Conservation (phyloP, 2,797 vertebrate genomes). For the Ctenopoma kingsleyae region DNA sequence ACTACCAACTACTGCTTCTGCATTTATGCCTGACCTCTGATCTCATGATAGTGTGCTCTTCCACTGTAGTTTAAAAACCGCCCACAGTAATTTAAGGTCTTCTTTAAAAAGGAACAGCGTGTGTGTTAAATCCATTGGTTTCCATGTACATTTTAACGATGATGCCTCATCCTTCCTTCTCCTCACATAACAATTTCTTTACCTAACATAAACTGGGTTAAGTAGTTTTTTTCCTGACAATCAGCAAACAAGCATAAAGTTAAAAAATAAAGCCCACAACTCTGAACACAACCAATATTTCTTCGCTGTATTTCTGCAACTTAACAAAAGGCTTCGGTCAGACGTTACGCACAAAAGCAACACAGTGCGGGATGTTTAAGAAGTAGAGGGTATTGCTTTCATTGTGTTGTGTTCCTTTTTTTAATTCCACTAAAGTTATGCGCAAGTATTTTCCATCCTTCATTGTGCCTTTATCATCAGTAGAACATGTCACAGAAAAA, state of each 20-base stretch:
- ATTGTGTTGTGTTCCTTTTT: constrained; percentile 36
- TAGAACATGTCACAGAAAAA: constrained; percentile 41
- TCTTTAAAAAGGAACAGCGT: constrained; percentile 19
- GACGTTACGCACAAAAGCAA: constrained; percentile 29
- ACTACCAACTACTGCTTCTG: background rate
- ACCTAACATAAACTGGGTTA: constrained; percentile 8
- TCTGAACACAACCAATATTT: constrained; percentile 21
- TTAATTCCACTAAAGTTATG: constrained; percentile 40
- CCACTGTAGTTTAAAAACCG: constrained; percentile 27
- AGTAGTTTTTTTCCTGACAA: constrained; percentile 32
- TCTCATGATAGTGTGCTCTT: constrained; percentile 2
- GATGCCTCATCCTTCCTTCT: background rate
- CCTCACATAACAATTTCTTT: background rate
- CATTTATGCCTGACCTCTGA: background rate
- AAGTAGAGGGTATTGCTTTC: constrained; percentile 53
- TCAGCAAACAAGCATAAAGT: background rate
- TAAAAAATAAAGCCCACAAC: constrained; percentile 25
- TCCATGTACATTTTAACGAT: background rate
- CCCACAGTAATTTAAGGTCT: constrained; percentile 26
- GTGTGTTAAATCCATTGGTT: constrained; percentile 43
- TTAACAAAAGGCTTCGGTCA: constrained; percentile 14
- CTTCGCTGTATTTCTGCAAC: constrained; percentile 48
- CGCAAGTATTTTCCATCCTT: constrained; percentile 70
- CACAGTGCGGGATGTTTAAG: constrained; percentile 6
- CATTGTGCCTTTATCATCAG: constrained; percentile 37